Percentiles rank a stretch among this genome's conserved stretches.
Evolutionary conservation across 2,113 vertebrate species (phyloP).

Genomic region (Rynchops niger): DNA sequence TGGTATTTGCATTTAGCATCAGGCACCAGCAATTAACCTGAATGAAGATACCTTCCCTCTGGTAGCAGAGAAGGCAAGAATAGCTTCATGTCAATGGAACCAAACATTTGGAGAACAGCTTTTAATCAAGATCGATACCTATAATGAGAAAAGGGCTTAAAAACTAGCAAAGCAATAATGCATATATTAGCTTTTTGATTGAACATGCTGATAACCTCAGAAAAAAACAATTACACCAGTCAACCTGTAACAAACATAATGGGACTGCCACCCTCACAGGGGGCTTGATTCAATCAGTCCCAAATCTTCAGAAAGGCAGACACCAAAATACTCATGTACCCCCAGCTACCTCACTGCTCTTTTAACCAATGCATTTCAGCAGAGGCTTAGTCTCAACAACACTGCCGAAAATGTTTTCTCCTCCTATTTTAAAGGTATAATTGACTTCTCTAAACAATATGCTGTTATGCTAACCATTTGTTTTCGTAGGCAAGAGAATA

Average conservation of each 20-base stretch:
- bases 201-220: constrained; percentile 56
- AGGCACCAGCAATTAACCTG: constrained; percentile 40
- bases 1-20: background rate
- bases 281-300: background rate
- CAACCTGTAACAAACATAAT: constrained; percentile 27
- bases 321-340: background rate
- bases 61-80: constrained; percentile 3
- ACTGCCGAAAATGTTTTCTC: background rate
- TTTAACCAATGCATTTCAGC: background rate
- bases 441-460: constrained; percentile 27
- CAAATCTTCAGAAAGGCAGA: background rate
- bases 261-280: background rate
- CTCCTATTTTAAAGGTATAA: constrained; percentile 4
- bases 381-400: background rate
- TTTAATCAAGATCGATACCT: constrained; percentile 57
- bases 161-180: constrained; percentile 64
- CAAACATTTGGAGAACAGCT: constrained; percentile 53
- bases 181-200: constrained; percentile 59
- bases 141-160: constrained; percentile 66
- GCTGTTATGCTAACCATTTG: background rate
- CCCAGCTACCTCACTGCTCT: background rate
- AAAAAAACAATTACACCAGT: constrained; percentile 18
- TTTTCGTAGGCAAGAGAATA: background rate
- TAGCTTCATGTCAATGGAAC: constrained; percentile 24
- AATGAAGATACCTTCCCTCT: constrained; percentile 19